phyloP scores from a whole-genome alignment of 2,797 vertebrate genomes.

The Micropoecilia bifurca region DNA sequence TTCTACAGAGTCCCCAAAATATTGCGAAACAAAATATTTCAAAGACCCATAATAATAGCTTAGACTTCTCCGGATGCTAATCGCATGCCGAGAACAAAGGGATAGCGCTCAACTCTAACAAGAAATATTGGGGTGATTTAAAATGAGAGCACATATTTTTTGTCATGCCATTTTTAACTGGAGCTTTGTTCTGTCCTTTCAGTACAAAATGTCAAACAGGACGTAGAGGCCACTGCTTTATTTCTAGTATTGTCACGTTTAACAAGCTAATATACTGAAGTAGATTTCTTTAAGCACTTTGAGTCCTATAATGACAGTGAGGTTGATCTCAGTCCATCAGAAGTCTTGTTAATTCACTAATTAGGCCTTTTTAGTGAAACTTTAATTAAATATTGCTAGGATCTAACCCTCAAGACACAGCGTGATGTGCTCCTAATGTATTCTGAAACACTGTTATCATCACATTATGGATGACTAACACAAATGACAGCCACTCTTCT shows the following conservation, averaged over 20 bases:
- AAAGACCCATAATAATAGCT: not conserved
- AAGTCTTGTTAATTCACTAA: constrained; percentile 18
- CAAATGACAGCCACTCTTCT: constrained; percentile 43
- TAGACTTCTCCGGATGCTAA: not conserved
- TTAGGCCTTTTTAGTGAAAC: constrained; percentile 4
- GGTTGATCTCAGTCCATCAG: constrained; percentile 26
- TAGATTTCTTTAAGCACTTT: not conserved
- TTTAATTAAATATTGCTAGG: constrained; percentile 29
- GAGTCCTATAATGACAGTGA: not conserved
- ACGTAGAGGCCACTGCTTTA: not conserved
- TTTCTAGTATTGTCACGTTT: not conserved
- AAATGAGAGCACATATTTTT: not conserved
- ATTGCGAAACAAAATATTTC: not conserved
- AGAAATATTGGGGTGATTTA: not conserved
- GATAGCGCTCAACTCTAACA: not conserved
- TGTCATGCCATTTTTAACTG: not conserved
- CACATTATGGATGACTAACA: constrained; percentile 51
- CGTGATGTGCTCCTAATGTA: constrained; percentile 26
- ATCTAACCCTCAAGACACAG: constrained; percentile 20
- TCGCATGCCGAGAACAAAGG: not conserved
- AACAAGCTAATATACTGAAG: constrained; percentile 1
- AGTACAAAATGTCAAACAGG: not conserved
- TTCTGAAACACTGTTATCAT: constrained; percentile 45
- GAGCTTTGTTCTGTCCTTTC: not conserved
- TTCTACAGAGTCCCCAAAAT: not conserved